These are phyloP conservation scores for Dendrocopos noguchii DNA, from an alignment of 2,113 vertebrate genomes.

Conservation along the genomic window DNA sequence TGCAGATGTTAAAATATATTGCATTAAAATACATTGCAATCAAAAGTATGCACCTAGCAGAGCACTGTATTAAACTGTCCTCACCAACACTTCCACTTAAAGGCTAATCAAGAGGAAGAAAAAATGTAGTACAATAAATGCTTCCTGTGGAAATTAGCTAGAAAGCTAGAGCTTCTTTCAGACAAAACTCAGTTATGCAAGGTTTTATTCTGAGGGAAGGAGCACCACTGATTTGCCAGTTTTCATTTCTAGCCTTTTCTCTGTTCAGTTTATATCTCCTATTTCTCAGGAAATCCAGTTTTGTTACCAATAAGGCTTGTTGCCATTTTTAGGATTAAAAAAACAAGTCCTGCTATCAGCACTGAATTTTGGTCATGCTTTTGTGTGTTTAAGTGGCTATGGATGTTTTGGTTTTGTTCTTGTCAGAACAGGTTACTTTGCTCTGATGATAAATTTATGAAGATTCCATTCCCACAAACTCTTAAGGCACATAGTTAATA, in stretches of 20 bases:
- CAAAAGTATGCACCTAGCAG: not conserved
- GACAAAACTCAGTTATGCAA: not conserved
- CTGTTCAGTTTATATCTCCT: not conserved
- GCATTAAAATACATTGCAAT: not conserved
- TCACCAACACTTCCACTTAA: not conserved
- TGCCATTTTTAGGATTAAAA: not conserved
- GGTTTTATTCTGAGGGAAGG: not conserved
- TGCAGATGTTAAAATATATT: not conserved
- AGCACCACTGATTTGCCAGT: fast-evolving
- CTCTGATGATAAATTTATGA: not conserved
- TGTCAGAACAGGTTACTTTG: not conserved
- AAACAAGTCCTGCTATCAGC: not conserved
- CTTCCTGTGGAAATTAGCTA: not conserved
- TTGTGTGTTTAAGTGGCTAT: not conserved
- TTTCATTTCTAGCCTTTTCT: not conserved
- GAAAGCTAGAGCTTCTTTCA: not conserved
- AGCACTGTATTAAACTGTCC: not conserved
- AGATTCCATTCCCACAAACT: not conserved
- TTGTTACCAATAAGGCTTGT: not conserved
- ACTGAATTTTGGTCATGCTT: not conserved
- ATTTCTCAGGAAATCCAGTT: not conserved
- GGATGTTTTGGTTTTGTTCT: not conserved
- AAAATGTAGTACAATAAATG: not conserved
- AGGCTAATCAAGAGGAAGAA: not conserved
- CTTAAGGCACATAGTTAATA: not conserved